Conservation (phyloP, 2,113 vertebrate species). For the Budorcas taxicolor region DNA sequence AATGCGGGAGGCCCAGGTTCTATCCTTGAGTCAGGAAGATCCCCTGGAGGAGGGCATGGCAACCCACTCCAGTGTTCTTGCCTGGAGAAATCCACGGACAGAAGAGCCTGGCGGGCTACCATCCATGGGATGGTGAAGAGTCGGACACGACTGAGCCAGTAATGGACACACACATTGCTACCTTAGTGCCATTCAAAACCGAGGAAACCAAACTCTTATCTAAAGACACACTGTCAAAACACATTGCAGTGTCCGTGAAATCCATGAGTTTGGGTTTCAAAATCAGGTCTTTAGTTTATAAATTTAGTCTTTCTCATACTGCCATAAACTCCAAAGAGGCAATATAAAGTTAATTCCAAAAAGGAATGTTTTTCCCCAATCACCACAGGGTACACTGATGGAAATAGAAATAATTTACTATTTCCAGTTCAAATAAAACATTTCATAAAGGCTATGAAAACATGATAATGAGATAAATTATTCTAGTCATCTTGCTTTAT, state of each 20-base stretch:
- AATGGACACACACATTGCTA: accelerated
- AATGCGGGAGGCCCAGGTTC: neutral
- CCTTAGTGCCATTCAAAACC: neutral
- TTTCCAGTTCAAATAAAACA: conserved; percentile 11
- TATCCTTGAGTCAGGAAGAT: neutral
- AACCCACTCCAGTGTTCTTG: neutral
- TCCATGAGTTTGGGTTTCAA: neutral
- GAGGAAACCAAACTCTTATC: neutral
- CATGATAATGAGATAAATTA: neutral
- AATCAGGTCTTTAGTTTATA: neutral
- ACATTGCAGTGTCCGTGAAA: neutral
- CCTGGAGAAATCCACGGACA: neutral
- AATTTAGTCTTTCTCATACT: neutral
- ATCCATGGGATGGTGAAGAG: accelerated
- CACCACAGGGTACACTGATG: neutral
- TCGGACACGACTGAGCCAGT: accelerated
- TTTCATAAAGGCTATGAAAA: neutral
- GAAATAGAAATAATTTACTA: neutral
- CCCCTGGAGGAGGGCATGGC: neutral
- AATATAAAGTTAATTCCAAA: neutral
- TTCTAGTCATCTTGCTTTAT: neutral
- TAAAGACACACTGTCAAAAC: neutral
- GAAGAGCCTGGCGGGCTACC: neutral
- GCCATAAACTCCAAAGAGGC: neutral
- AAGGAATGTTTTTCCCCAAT: neutral